These are phyloP conservation scores for Diglossa cyanea DNA, from an alignment of 2,797 vertebrate genomes.

Conservation along the genomic window DNA sequence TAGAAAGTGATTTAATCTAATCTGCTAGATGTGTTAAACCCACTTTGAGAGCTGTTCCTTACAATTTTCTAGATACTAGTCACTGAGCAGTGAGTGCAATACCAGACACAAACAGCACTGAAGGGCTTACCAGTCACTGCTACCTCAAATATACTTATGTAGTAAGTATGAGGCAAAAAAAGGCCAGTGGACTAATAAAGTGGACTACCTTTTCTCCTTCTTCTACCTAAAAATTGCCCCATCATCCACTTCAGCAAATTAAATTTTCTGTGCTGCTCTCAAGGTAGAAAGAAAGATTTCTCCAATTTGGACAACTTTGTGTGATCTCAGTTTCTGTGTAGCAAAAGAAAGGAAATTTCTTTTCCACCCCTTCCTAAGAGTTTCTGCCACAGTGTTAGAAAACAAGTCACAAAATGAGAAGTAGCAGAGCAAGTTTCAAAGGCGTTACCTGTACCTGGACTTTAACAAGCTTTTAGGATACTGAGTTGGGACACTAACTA, in stretches of 20 bases:
- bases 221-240: background rate
- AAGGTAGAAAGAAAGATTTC: background rate
- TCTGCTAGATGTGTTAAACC: background rate
- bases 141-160: background rate
- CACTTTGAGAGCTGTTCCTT: background rate
- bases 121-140: background rate
- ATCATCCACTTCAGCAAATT: background rate
- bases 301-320: background rate
- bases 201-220: background rate
- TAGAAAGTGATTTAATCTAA: background rate
- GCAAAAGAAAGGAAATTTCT: background rate
- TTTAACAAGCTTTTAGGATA: background rate
- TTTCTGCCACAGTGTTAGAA: background rate
- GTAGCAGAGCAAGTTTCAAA: background rate
- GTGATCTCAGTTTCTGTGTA: background rate
- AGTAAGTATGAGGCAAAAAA: background rate
- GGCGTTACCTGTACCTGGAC: background rate
- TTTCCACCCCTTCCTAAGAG: background rate
- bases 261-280: background rate
- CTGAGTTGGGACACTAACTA: background rate
- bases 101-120: background rate
- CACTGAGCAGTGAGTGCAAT: background rate
- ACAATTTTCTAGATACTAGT: background rate
- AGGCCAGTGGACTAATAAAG: background rate
- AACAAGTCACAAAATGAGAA: background rate